These are phyloP conservation scores for Neodiprion lecontei DNA, from an alignment of 1,140 invertebrate species.

Conservation along the genomic window DNA sequence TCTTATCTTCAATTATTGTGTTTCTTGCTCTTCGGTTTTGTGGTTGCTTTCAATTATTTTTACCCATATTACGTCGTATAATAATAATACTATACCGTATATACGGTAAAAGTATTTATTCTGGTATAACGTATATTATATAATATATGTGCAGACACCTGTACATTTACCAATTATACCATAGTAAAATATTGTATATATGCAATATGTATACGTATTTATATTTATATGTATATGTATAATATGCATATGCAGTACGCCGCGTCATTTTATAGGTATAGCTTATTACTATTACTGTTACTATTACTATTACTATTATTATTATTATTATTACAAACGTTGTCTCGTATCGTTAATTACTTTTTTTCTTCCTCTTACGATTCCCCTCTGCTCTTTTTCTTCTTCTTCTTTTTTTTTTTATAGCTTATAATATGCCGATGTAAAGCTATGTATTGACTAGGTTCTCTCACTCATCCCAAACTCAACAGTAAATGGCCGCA, in stretches of 20 bases:
- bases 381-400: not conserved
- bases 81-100: not conserved
- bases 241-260: not conserved
- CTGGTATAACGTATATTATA: not conserved
- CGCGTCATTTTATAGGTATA: conserved; percentile 1
- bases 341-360: not conserved
- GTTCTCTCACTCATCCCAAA: conserved; percentile 45
- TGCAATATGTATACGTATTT: not conserved
- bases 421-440: conserved; percentile 45
- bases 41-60: not conserved
- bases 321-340: conserved; percentile 20
- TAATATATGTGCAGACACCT: not conserved
- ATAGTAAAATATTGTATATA: not conserved
- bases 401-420: conserved; percentile 38
- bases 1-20: not conserved
- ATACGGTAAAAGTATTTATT: too few species aligned
- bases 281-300: conserved; percentile 24
- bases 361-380: not conserved
- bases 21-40: not conserved
- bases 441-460: conserved; percentile 64
- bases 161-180: conserved; percentile 1
- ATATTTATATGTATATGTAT: not conserved
- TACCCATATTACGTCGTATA: not conserved
- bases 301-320: conserved; percentile 29
- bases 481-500: conserved; percentile 39